These are phyloP conservation scores for Reticulitermes speratus DNA, from an alignment of 1,140 invertebrate genomes.

Conservation along the genomic window DNA sequence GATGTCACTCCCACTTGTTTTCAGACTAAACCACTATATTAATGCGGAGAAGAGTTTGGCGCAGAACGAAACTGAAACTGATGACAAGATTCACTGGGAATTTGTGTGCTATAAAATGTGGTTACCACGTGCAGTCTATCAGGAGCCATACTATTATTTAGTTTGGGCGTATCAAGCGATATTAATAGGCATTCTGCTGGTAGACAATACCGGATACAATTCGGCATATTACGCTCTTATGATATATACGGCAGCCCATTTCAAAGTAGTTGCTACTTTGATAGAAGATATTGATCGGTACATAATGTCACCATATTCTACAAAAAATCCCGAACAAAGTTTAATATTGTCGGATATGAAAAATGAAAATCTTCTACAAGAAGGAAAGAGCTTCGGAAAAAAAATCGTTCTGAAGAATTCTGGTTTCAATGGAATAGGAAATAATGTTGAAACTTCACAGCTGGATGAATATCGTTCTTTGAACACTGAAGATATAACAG, in stretches of 20 bases:
- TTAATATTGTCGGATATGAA: not conserved
- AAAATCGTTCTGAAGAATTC: not conserved
- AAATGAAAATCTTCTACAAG: not conserved
- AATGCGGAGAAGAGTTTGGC: not conserved
- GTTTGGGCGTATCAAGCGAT: not conserved
- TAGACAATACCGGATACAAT: not conserved
- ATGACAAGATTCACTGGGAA: not conserved
- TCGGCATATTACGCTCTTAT: not conserved
- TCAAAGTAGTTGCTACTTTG: not conserved
- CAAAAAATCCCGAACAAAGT: not conserved
- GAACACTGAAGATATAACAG: too few relatives aligned
- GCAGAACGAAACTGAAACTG: not conserved
- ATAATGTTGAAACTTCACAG: not conserved
- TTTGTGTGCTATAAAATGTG: not conserved
- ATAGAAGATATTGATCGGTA: not conserved
- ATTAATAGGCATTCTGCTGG: not conserved
- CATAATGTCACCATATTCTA: not conserved
- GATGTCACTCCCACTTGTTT: not conserved
- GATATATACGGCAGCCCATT: not conserved
- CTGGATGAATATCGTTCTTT: too few relatives aligned
- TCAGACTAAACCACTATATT: not conserved
- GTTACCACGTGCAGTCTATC: not conserved
- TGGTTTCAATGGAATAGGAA: not conserved
- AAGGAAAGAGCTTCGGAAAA: not conserved
- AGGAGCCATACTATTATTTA: not conserved